Conservation (phyloP, 2,113 vertebrate species). For the Dromaius novaehollandiae region DNA sequence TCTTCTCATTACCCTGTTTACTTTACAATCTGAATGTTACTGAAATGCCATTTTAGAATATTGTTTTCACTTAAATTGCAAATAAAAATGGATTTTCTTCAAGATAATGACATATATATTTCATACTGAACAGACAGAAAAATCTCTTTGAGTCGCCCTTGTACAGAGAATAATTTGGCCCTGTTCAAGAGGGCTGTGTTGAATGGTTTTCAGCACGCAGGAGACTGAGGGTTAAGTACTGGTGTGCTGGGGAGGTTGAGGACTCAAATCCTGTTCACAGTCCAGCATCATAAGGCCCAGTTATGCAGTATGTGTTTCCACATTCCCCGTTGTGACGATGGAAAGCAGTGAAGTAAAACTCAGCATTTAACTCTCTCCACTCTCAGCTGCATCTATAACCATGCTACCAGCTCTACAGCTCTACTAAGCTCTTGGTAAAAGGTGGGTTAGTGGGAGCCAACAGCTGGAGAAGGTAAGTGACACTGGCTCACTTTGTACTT, state of each 20-base stretch:
- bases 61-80: background rate
- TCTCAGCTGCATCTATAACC: background rate
- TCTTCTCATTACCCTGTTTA: constrained; percentile 22
- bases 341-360: background rate
- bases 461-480: background rate
- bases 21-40: constrained; percentile 19
- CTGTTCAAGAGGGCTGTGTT: background rate
- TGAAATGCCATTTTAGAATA: constrained; percentile 40
- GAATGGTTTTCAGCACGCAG: background rate
- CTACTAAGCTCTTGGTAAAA: background rate
- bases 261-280: background rate
- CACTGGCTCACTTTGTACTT: background rate
- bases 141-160: background rate
- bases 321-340: fast-evolving
- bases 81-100: constrained; percentile 21
- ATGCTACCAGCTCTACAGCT: background rate
- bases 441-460: background rate
- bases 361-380: background rate
- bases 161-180: constrained; percentile 5
- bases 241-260: background rate
- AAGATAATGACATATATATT: constrained; percentile 14
- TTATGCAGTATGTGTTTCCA: background rate
- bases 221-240: background rate
- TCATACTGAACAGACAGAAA: constrained; percentile 2
- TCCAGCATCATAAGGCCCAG: background rate